Evolutionary conservation across 2,113 vertebrate genomes (phyloP), one percentile per base, ranked within the genome.

Genomic region (Chelonoidis abingdonii): DNA sequence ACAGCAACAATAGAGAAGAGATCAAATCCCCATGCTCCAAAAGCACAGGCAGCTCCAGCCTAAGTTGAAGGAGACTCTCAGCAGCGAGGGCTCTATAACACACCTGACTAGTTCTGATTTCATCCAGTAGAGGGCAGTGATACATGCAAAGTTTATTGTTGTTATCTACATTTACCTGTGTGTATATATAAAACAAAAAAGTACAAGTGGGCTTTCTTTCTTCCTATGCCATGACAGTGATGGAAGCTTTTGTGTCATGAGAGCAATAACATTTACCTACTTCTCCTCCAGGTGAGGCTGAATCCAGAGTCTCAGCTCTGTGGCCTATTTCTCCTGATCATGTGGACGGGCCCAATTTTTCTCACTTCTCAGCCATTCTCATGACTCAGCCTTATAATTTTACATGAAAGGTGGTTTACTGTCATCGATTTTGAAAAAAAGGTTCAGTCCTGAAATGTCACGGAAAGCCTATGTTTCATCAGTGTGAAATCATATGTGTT

Each of bases 401-500:
- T 16, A 38, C 7, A 47, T n/a, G 72, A 86, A 86, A 83, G 0
- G 1, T 65, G 2, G 4, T 89, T 87, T 41, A 91, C 80, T 80
- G 5, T 85, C 59, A 31, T 25, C 44, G 57, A 80, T 7, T 24
- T 4, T 52, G 80, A 80, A 12, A 8, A 69, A 50, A 50, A 65
- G 49, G 53, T 7, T 78, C 11, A 52, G 13, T 88, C 62, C 19
- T 87, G 82, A 92, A 90, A 27, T 38, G 12, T 44, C 76, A 80
- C 2, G 31, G n/a, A 84, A 88, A 17, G 65, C 52, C 29, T 62
- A 31, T 5, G 6, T 83, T 90, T 80, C 82, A 22, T 12, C 5
- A 85, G 78, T 57, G 44, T 80, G 0, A 0, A 81, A 38, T 52
- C 19, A 1, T 44, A 5, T 19, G 8, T 47, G 19, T 41, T 2